Evolutionary conservation across 1,140 invertebrate species (phyloP), one percentile per base, ranked within the genome.

Genomic region (Zaprionus inermis): DNA sequence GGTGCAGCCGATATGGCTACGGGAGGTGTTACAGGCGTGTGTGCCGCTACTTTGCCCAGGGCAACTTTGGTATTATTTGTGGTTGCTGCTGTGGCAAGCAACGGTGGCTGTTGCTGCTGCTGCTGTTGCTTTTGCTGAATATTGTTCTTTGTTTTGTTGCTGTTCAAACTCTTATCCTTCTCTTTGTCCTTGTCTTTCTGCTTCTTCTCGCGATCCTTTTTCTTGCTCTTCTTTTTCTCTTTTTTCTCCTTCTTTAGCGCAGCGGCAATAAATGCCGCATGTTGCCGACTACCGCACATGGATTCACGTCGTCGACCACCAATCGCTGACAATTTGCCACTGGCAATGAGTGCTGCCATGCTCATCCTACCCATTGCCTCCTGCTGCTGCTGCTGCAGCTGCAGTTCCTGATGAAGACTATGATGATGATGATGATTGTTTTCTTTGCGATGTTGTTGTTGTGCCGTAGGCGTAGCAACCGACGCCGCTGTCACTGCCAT

Each of bases 141-240:
- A 6, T 58, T 57, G 51, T 64, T 73, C 32, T 71, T 49, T 56
- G 61, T 32, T 28, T 83, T 63, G 9, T 18, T 24, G 0, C 7
- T 72, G 49, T 30, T 52, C 9, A 1, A 12, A 14, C 52, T 58
- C 59, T 77, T 78, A 5, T 66, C 77, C 32, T 76, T 66, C 5
- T 68, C 66, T 28, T 74, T 78, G 0, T 79, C 78, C 20, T 88
- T 79, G 18, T 64, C 60, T 46, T 89, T 88, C 41, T 85, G 79
- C 56, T 88, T 88, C 10, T 89, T 88, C 44, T 89, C 84, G n/a
- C 84, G 80, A 54, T 89, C 84, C 68, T 88, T 88, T 14, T 89
- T 89, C 36, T 89, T 84, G 55, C 68, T 88, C 20, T 83, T 89
- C 12, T 89, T 84, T 20, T 89, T 89, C 36, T 88, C 79, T 65